A percentile compares a stretch with the other conserved stretches of the same genome.
These are phyloP conservation scores for Dastarcus helophoroides DNA, from an alignment of 2,888 invertebrate genomes.

Conservation along the genomic window DNA sequence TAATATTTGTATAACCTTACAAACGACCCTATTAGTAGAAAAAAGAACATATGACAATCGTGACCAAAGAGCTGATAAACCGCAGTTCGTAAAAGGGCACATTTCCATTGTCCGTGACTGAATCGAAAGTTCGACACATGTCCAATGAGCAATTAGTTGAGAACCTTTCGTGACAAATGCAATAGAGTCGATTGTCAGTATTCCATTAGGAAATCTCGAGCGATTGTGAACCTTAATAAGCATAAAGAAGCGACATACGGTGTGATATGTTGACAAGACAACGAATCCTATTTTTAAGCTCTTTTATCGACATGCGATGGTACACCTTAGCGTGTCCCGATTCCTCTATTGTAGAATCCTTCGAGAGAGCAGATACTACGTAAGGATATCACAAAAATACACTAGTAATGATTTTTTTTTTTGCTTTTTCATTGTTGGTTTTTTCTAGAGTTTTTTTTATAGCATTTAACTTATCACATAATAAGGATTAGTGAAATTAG, in stretches of 20 bases:
- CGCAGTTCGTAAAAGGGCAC: slow-evolving; percentile 27
- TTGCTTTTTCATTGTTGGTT: too few species aligned
- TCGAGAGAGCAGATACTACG: too few species aligned
- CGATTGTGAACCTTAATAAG: slow-evolving; percentile 18
- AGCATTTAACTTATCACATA: too few species aligned
- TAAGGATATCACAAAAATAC: too few species aligned
- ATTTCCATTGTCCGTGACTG: slow-evolving; percentile 28
- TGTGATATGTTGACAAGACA: slow-evolving; percentile 37
- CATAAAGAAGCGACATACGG: slow-evolving; percentile 29
- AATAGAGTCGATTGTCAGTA: slow-evolving; percentile 20
- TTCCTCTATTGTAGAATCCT: too few species aligned
- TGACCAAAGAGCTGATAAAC: slow-evolving; percentile 32
- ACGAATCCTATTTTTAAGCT: slow-evolving; percentile 24
- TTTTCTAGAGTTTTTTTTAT: too few species aligned
- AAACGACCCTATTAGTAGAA: too few species aligned
- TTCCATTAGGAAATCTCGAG: slow-evolving; percentile 15
- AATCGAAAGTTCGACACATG: slow-evolving; percentile 31
- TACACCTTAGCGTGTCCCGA: slow-evolving; percentile 15
- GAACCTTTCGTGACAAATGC: slow-evolving; percentile 32
- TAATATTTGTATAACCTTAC: too few species aligned
- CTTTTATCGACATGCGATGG: slow-evolving; percentile 23
- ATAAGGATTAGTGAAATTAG: too few species aligned
- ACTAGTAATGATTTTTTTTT: too few species aligned
- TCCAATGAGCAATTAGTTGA: slow-evolving; percentile 31
- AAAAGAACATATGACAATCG: slow-evolving; percentile 33